Conservation (phyloP, 2,888 invertebrate species). For the Caenorhabditis virilis region DNA sequence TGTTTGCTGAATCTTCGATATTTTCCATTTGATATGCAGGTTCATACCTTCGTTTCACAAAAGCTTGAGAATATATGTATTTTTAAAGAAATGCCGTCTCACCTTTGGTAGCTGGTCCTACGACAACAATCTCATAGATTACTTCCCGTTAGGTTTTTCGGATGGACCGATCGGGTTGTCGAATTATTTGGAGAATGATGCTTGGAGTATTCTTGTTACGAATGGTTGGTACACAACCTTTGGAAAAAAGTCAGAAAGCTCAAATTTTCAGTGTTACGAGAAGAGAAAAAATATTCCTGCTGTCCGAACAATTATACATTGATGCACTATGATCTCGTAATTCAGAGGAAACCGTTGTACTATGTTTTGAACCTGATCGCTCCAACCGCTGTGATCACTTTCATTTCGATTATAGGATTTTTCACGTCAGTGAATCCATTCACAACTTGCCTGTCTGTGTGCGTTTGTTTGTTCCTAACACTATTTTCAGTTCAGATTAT, state of each 20-base stretch:
- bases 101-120: constrained; percentile 49
- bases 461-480: background rate
- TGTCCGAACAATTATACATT: constrained; percentile 47
- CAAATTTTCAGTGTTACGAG: constrained; percentile 31
- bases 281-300: constrained; percentile 40
- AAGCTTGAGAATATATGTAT: background rate
- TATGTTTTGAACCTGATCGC: constrained; percentile 68
- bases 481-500: background rate
- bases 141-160: constrained; percentile 13
- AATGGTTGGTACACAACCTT: constrained; percentile 25
- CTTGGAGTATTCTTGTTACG: constrained; percentile 39
- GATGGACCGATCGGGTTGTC: constrained; percentile 32
- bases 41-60: background rate
- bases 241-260: background rate
- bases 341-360: constrained; percentile 51
- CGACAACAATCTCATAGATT: constrained; percentile 45
- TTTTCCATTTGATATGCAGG: constrained; percentile 49
- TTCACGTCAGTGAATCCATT: constrained; percentile 65
- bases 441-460: constrained; percentile 25
- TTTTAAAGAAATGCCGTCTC: constrained; percentile 35
- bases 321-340: constrained; percentile 31
- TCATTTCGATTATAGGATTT: constrained; percentile 69
- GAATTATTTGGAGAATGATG: constrained; percentile 47
- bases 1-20: constrained; percentile 35
- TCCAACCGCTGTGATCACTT: constrained; percentile 69